Base-by-base conservation (phyloP, 2,888 invertebrate species). In the Ligdia adustata region DNA sequence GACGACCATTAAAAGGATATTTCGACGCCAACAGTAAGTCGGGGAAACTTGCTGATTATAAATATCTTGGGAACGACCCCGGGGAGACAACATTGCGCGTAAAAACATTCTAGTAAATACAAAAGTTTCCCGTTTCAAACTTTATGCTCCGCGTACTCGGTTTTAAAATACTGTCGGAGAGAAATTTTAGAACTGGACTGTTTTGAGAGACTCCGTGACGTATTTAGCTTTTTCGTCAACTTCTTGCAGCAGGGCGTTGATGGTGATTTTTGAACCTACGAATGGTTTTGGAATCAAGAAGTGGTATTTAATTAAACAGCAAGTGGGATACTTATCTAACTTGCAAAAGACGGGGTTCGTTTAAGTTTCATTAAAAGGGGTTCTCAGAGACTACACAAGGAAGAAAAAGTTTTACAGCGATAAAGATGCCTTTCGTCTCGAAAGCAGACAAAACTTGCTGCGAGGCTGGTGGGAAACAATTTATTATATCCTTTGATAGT, bases 1-100 rank as follows among this genome's bases (percentile, higher is more conserved):
- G 75, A 64, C 82, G 74, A 69, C 86, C 86, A 88, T 90, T 90
- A 88, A 89, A 88, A 82, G 84, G 86, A 84, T 88, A 87, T 88
- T 89, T 85, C 79, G 84, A 69, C 77, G 82, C 77, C 79, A 74
- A 78, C 81, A 79, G 76, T 79, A 82, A 82, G 77, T 81, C 77
- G 77, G 75, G 78, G 77, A 81, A 84, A 86, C 77, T 87, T 83
- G 71, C 72, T 70, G 80, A 80, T 81, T 79, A 85, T 85, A 87
- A 87, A 87, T 86, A 84, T 82, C 79, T 77, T 71, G 63, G 75
- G 70, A 77, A 80, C 82, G 77, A 80, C 76, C 75, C 66, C 57
- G 61, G 66, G 69, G 67, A 64, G 72, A 65, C 67, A 72, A 66
- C 67, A 70, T 68, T 71, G 67, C 69, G 72, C 69, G 70, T 61